These are phyloP conservation scores for Actinia tenebrosa DNA, from an alignment of 64 coral and sea anemone species.

Conservation along the genomic window DNA sequence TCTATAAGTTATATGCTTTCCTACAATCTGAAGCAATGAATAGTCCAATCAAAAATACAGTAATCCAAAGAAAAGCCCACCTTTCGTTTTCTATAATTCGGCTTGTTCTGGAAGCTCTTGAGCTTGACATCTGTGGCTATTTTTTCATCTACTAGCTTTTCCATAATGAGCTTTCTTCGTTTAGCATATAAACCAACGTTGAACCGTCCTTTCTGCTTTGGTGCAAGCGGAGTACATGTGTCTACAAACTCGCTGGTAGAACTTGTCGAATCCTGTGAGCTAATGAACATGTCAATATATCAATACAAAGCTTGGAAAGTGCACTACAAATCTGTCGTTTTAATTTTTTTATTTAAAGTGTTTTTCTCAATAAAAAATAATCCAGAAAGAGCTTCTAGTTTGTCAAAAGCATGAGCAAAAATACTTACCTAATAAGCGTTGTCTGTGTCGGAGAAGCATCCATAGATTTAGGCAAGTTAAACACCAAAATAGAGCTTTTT, in stretches of 20 bases:
- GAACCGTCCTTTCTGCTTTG: slow-evolving; percentile 16
- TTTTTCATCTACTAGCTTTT: slow-evolving; percentile 16
- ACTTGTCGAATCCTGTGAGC: slow-evolving; percentile 11
- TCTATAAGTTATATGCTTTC: neutral
- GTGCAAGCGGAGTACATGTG: neutral
- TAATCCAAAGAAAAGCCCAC: slow-evolving; percentile 18
- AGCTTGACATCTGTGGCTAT: slow-evolving; percentile 18
- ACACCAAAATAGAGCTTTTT: slow-evolving; percentile 16
- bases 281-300: slow-evolving; percentile 21
- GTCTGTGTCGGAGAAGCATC: neutral
- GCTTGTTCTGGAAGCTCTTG: slow-evolving; percentile 19
- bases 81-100: slow-evolving; percentile 18
- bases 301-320: slow-evolving; percentile 16
- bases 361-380: neutral
- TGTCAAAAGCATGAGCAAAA: neutral
- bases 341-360: neutral
- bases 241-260: slow-evolving; percentile 7
- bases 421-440: neutral
- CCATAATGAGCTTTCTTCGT: slow-evolving; percentile 31
- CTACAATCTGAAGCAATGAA: neutral
- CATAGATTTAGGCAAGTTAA: neutral
- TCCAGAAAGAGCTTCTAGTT: neutral
- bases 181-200: slow-evolving; percentile 29
- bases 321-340: slow-evolving; percentile 21
- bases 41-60: neutral